phyloP scores from a whole-genome alignment of 2,888 invertebrate genomes.

The Azorinus chamasolen region DNA sequence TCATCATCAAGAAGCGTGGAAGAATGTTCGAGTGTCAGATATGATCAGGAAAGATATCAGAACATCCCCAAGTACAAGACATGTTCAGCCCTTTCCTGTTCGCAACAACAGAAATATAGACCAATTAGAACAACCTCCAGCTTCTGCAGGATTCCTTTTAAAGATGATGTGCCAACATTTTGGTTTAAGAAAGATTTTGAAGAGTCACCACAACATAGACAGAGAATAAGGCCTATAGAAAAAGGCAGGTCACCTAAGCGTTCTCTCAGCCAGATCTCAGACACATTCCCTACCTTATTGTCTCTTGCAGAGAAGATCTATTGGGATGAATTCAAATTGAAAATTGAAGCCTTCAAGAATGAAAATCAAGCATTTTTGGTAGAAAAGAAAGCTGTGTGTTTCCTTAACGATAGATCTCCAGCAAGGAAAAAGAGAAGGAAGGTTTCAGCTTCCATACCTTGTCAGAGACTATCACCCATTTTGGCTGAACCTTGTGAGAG shows the following conservation, averaged over 20 bases:
- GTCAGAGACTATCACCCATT: not conserved
- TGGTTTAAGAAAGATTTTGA: slow-evolving; percentile 61
- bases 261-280: slow-evolving; percentile 30
- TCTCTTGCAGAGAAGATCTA: slow-evolving; percentile 34
- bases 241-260: slow-evolving; percentile 55
- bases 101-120: slow-evolving; percentile 24
- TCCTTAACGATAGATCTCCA: slow-evolving; percentile 43
- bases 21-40: too few species aligned
- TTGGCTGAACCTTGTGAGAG: too few species aligned
- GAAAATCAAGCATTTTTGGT: slow-evolving; percentile 12
- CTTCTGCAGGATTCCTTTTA: slow-evolving; percentile 58
- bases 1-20: too few species aligned
- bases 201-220: slow-evolving; percentile 40
- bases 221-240: not conserved
- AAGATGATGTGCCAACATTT: slow-evolving; percentile 35
- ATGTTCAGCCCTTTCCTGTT: not conserved
- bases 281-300: slow-evolving; percentile 32
- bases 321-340: slow-evolving; percentile 33
- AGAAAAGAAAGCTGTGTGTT: too few species aligned
- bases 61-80: too few species aligned
- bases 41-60: too few species aligned
- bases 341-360: slow-evolving; percentile 38
- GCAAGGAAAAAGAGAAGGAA: slow-evolving; percentile 56
- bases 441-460: not conserved
- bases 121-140: slow-evolving; percentile 38